A percentile compares a stretch with the other conserved stretches of the same genome.
Evolutionary conservation across 2,797 vertebrate species (phyloP).

Genomic region (Podarcis lilfordi): DNA sequence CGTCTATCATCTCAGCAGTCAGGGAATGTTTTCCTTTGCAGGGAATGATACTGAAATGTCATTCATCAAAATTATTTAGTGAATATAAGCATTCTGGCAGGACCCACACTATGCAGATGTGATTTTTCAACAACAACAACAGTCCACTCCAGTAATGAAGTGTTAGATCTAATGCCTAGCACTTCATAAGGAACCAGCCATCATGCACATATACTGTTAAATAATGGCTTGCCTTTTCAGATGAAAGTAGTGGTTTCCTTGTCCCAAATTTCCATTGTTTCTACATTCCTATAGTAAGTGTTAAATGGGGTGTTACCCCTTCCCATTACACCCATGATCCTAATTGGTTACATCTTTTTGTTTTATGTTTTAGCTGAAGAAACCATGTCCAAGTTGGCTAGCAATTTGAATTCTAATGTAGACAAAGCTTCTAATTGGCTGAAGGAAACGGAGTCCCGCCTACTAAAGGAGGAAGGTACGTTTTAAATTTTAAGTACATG

Average conservation of each 20-base stretch:
- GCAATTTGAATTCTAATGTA: slow-evolving; percentile 53
- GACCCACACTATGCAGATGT: background rate
- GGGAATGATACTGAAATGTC: background rate
- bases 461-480: slow-evolving; percentile 75
- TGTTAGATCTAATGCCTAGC: background rate
- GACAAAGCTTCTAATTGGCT: slow-evolving; percentile 69
- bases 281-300: background rate
- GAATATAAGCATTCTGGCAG: background rate
- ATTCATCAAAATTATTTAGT: too few relatives aligned
- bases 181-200: background rate
- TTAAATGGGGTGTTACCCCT: background rate
- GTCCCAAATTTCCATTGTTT: background rate
- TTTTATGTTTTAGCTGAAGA: slow-evolving; percentile 72
- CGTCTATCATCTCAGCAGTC: background rate
- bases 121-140: background rate
- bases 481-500: background rate
- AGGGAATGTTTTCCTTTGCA: background rate
- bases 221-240: background rate
- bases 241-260: too few relatives aligned
- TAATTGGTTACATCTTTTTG: slow-evolving; percentile 21
- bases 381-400: slow-evolving; percentile 63
- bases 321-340: background rate
- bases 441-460: slow-evolving; percentile 67
- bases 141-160: background rate
- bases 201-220: background rate